Evolutionary conservation across 2,797 vertebrate genomes (phyloP).

Genomic region (Acanthurus leucopareius): DNA sequence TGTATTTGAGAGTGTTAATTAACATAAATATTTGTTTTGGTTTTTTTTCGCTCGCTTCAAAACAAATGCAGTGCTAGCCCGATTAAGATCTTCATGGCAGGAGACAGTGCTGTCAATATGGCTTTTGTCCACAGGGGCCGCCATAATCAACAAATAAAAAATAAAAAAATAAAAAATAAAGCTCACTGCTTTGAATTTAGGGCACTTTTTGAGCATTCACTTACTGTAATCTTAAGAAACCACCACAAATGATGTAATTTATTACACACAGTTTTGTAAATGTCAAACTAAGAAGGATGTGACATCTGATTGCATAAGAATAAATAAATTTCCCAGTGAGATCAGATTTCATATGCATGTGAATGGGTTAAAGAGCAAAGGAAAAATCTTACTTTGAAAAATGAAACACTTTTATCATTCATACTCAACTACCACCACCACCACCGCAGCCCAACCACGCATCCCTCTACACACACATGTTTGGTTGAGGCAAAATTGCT

Average conservation of each 20-base stretch:
- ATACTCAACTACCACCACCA: slow-evolving; percentile 2
- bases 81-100: too few relatives aligned
- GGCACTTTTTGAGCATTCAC: not conserved
- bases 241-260: not conserved
- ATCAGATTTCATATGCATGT: not conserved
- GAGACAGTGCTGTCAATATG: too few relatives aligned
- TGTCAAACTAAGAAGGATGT: not conserved
- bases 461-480: not conserved
- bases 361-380: slow-evolving; percentile 15
- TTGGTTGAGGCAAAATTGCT: slow-evolving; percentile 25
- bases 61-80: too few relatives aligned
- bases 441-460: slow-evolving; percentile 13
- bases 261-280: not conserved
- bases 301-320: not conserved
- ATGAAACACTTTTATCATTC: not conserved
- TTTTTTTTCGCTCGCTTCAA: too few relatives aligned
- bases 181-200: not conserved
- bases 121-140: too few relatives aligned
- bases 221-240: not conserved
- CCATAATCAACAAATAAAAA: too few relatives aligned
- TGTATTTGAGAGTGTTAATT: too few relatives aligned
- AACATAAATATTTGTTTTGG: too few relatives aligned
- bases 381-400: slow-evolving; percentile 31
- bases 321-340: not conserved
- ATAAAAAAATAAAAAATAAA: too few relatives aligned